A percentile compares a stretch with the other conserved stretches of the same genome.
phyloP scores from a whole-genome alignment of 2,113 vertebrate species.

The Thryonomys swinderianus region DNA sequence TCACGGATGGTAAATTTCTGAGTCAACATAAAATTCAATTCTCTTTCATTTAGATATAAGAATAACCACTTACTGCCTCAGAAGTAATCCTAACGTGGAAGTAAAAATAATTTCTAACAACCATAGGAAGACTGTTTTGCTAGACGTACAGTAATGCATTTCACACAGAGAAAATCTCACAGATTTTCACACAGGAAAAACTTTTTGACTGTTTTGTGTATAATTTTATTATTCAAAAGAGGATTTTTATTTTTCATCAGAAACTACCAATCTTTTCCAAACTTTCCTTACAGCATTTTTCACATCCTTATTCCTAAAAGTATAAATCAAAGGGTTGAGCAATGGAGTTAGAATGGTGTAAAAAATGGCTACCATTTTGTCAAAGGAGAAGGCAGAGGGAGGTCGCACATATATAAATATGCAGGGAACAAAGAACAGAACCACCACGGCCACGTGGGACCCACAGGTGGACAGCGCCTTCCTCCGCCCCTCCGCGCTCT shows the following conservation, averaged over 20 bases:
- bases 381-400: not conserved
- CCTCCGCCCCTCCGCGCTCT: not conserved
- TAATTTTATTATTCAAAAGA: not conserved
- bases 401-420: slow-evolving; percentile 19
- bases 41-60: not conserved
- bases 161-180: not conserved
- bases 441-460: slow-evolving; percentile 56
- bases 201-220: not conserved
- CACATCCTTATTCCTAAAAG: slow-evolving; percentile 66
- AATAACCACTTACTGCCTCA: not conserved
- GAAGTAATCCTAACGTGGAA: not conserved
- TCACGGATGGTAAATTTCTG: not conserved
- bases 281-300: slow-evolving; percentile 59
- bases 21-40: not conserved
- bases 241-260: not conserved
- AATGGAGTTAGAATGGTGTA: slow-evolving; percentile 59
- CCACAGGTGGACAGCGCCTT: slow-evolving; percentile 69
- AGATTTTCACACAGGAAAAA: not conserved
- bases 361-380: slow-evolving; percentile 59
- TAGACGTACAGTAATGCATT: not conserved
- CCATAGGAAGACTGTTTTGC: not conserved
- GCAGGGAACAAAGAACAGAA: slow-evolving; percentile 50
- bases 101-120: not conserved
- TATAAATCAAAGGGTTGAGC: slow-evolving; percentile 70
- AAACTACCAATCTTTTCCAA: not conserved